These are phyloP conservation scores for Sebastolobus altivelis DNA, from an alignment of 2,797 vertebrate species.

Conservation along the genomic window DNA sequence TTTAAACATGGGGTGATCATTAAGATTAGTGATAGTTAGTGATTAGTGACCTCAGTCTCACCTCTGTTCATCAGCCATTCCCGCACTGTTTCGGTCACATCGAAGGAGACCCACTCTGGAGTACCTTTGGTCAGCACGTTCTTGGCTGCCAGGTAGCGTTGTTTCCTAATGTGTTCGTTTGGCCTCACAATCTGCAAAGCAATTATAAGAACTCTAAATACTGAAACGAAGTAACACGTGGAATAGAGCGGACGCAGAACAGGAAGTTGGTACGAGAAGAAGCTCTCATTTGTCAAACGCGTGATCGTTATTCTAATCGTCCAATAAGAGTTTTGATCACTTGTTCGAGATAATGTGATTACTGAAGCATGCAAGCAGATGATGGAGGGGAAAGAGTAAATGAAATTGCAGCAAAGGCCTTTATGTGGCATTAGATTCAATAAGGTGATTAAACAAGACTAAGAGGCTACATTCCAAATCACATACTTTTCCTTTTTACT, in stretches of 20 bases:
- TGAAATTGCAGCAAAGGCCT: not conserved
- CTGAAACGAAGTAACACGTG: not conserved
- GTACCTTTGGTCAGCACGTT: conserved; percentile 91
- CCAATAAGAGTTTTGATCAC: not conserved
- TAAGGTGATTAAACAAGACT: not conserved
- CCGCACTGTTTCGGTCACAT: conserved; percentile 93
- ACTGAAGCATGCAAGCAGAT: not conserved
- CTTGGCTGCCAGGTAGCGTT: conserved; percentile 92
- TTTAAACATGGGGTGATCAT: not conserved
- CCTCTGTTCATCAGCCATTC: conserved; percentile 93
- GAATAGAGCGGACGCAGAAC: not conserved
- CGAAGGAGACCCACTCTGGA: conserved; percentile 93
- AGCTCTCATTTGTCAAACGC: not conserved
- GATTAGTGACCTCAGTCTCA: conserved; percentile 58
- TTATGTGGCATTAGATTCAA: not conserved
- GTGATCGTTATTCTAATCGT: not conserved
- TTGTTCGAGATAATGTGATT: not conserved
- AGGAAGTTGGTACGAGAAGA: not conserved
- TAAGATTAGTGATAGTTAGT: not conserved
- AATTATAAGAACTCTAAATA: conserved; percentile 6
- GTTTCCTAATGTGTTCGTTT: conserved; percentile 93
- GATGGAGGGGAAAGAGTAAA: not conserved
- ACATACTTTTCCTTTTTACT: too few relatives aligned
- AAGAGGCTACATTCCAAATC: too few relatives aligned
- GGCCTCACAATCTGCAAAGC: conserved; percentile 88